Conservation (phyloP, 2,797 vertebrate genomes). For the Lutjanus argentimaculatus region DNA sequence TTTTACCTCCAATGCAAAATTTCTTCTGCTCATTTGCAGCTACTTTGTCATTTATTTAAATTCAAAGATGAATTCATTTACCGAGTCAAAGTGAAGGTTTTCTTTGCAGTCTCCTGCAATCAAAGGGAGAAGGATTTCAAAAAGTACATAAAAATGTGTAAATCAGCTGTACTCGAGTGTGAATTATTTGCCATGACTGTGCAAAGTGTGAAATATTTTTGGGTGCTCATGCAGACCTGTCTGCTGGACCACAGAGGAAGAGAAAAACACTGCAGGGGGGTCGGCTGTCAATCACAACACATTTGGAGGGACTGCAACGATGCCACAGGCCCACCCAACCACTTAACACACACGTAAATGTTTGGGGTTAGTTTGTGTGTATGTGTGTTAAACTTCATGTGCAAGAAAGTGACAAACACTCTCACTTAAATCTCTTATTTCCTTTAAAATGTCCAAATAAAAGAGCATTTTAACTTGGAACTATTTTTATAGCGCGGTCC, state of each 20-base stretch:
- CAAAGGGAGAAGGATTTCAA: background rate
- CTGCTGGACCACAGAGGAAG: constrained; percentile 39
- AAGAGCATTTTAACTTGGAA: background rate
- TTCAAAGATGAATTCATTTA: background rate
- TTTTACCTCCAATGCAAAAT: background rate
- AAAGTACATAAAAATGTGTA: too few species aligned
- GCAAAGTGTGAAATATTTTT: background rate
- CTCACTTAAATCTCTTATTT: background rate
- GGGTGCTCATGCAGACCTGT: constrained; percentile 6
- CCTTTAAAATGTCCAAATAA: background rate
- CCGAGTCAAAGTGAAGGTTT: background rate
- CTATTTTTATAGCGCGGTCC: too few species aligned
- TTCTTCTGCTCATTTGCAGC: background rate
- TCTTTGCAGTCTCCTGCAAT: too few species aligned
- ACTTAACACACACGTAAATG: constrained; percentile 32
- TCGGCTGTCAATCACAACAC: constrained; percentile 48
- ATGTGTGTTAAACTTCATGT: background rate
- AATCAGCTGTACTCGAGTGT: too few species aligned
- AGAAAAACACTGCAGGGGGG: constrained; percentile 5
- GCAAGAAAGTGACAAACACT: constrained; percentile 28
- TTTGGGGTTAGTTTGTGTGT: background rate
- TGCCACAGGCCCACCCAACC: constrained; percentile 53
- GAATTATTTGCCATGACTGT: background rate
- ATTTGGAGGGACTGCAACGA: constrained; percentile 35
- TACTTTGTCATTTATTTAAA: background rate